Conservation (phyloP, 53 echinoderm and acorn worm species). For the Temnopleurus reevesii region DNA sequence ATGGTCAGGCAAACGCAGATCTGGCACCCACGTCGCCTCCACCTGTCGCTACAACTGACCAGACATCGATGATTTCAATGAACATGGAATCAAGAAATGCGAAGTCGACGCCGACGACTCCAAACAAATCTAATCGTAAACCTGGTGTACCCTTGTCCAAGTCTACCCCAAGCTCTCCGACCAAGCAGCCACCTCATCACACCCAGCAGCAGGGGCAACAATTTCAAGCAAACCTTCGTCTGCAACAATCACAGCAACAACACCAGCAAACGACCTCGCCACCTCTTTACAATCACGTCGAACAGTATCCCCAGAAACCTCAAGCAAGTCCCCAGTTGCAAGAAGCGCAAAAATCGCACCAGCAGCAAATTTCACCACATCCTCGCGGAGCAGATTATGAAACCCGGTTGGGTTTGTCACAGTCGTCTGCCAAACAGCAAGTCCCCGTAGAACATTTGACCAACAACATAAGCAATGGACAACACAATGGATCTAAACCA, state of each 20-base stretch:
- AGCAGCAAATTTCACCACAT: neutral
- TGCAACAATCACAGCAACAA: neutral
- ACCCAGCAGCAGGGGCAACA: neutral
- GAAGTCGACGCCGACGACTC: conserved; percentile 23
- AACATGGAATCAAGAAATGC: neutral
- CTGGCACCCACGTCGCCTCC: neutral
- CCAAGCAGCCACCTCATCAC: neutral
- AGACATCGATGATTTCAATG: neutral
- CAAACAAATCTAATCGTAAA: neutral
- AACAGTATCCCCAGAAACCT: neutral
- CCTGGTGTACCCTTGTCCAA: neutral
- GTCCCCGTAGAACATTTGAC: neutral
- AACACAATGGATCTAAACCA: neutral
- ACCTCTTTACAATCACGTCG: neutral
- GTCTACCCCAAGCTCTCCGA: conserved; percentile 39
- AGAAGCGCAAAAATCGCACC: neutral
- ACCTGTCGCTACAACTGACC: neutral
- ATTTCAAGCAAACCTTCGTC: neutral
- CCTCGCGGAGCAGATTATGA: neutral
- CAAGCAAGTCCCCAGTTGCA: neutral
- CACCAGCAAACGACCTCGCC: neutral
- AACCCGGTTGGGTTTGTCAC: neutral
- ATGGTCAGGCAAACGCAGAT: neutral
- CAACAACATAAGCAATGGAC: neutral
- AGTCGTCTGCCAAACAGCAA: neutral